phyloP scores from a whole-genome alignment of 2,888 invertebrate species.

The Morpho achilles region DNA sequence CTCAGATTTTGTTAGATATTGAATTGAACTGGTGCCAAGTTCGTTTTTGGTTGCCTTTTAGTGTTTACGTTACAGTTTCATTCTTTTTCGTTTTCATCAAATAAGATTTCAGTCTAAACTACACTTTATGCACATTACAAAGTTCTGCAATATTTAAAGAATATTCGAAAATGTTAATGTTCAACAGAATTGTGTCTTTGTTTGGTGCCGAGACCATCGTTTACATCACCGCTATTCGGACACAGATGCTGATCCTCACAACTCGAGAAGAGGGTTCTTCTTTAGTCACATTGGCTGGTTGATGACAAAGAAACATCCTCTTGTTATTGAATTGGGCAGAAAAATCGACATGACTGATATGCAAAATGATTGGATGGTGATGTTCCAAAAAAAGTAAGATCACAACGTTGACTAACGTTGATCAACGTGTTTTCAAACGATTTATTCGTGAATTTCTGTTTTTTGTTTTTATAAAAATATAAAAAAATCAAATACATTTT shows the following conservation, averaged over 20 bases:
- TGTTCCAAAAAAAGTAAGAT: slow-evolving; percentile 86
- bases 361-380: slow-evolving; percentile 83
- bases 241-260: slow-evolving; percentile 88
- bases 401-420: neutral
- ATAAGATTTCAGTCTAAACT: no score
- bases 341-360: slow-evolving; percentile 88
- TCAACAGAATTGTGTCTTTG: slow-evolving; percentile 80
- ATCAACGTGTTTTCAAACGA: no score
- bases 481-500: no score
- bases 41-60: no score
- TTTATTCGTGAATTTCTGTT: no score
- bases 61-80: no score
- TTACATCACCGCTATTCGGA: slow-evolving; percentile 87
- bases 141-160: no score
- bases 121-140: no score
- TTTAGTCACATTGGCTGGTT: slow-evolving; percentile 94
- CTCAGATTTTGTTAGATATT: no score
- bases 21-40: no score
- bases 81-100: no score
- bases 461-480: no score
- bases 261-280: slow-evolving; percentile 89
- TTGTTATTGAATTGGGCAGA: slow-evolving; percentile 82
- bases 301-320: slow-evolving; percentile 87
- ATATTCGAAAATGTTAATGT: slow-evolving; percentile 66
- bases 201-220: slow-evolving; percentile 90